Evolutionary conservation across 2,113 vertebrate species (phyloP).

Genomic region (Cynocephalus volans): DNA sequence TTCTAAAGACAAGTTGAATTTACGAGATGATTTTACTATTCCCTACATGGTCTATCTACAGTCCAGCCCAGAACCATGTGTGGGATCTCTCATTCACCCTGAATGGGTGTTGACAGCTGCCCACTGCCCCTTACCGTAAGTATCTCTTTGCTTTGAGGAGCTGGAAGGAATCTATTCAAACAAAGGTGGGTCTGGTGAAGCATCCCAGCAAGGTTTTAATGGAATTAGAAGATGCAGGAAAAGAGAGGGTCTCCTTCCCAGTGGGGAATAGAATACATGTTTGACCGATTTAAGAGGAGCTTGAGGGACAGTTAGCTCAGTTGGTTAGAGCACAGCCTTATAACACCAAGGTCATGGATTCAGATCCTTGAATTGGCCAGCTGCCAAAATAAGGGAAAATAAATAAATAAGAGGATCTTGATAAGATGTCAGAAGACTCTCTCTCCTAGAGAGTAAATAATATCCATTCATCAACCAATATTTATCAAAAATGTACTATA

Average conservation of each 20-base stretch:
- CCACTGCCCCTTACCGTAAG: slow-evolving; percentile 78
- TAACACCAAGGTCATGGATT: too few species aligned
- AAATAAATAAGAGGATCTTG: background rate
- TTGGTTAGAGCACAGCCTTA: too few species aligned
- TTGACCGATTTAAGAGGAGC: background rate
- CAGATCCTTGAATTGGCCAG: too few species aligned
- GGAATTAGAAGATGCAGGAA: background rate
- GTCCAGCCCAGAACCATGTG: slow-evolving; percentile 69
- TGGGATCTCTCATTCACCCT: slow-evolving; percentile 74
- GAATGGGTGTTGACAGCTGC: slow-evolving; percentile 78
- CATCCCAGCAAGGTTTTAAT: background rate
- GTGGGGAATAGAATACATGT: background rate
- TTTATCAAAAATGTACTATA: background rate
- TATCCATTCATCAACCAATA: background rate
- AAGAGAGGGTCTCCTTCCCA: background rate
- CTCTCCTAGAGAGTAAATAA: background rate
- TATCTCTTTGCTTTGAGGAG: background rate
- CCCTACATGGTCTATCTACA: slow-evolving; percentile 81
- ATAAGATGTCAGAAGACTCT: background rate
- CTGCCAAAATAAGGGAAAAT: too few species aligned
- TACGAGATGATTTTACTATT: background rate
- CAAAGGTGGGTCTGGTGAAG: background rate
- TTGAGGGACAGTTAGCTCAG: too few species aligned
- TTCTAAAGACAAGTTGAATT: accelerated
- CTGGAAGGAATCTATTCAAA: background rate